Conservation (phyloP, 2,888 invertebrate genomes). For the Cistogaster globosa region DNA sequence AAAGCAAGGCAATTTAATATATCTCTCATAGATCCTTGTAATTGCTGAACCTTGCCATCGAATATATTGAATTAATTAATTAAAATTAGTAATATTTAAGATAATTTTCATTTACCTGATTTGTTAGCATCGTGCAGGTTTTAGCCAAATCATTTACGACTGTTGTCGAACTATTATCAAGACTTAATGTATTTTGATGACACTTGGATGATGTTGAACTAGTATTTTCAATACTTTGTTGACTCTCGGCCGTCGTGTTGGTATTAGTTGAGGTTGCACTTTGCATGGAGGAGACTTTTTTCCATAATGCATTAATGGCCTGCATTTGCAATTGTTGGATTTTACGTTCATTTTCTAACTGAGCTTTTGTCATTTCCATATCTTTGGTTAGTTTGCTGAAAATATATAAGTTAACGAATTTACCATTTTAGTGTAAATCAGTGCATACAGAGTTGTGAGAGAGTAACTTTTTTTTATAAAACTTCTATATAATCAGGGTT, state of each 20-base stretch:
- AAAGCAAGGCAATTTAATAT: conserved; percentile 88
- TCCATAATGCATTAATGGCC: conserved; percentile 95
- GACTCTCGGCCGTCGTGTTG: conserved; percentile 70
- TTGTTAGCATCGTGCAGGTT: conserved; percentile 89
- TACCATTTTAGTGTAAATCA: too few species aligned
- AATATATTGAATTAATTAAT: conserved; percentile 3
- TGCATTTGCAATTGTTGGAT: conserved; percentile 95
- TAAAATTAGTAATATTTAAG: conserved; percentile 7
- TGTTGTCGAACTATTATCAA: conserved; percentile 85
- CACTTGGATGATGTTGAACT: conserved; percentile 39
- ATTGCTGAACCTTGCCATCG: conserved; percentile 87
- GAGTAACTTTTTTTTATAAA: too few species aligned
- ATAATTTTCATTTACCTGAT: conserved; percentile 85
- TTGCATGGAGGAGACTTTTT: conserved; percentile 89
- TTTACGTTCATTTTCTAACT: conserved; percentile 92
- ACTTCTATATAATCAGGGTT: too few species aligned
- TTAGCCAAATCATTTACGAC: conserved; percentile 88
- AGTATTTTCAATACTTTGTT: conserved; percentile 54
- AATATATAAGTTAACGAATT: neutral
- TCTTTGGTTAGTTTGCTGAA: conserved; percentile 90
- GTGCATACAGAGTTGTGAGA: too few species aligned
- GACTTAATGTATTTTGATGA: conserved; percentile 73
- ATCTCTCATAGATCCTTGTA: conserved; percentile 91
- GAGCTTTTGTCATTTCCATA: conserved; percentile 93
- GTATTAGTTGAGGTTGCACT: conserved; percentile 62